A percentile compares a stretch with the other conserved stretches of the same genome.
These are phyloP conservation scores for Argyresthia albistria DNA, from an alignment of 2,888 invertebrate genomes.

Conservation along the genomic window DNA sequence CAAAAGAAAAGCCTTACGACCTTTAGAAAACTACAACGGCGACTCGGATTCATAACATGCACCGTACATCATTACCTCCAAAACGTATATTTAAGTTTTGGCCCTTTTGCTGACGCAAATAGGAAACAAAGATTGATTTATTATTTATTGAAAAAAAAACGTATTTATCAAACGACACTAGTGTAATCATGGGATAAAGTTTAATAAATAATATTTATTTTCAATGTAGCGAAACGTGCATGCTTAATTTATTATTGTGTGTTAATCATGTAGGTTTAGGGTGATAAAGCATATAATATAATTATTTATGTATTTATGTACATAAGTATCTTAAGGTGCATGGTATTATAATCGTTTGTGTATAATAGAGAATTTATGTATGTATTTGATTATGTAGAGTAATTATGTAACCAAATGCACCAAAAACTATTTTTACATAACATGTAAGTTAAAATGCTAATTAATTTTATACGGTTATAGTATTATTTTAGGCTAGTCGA, in stretches of 20 bases:
- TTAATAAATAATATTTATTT: constrained; percentile 12
- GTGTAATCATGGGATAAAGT: constrained; percentile 10
- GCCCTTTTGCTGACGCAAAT: constrained; percentile 28
- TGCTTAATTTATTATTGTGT: constrained; percentile 13
- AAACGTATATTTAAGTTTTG: constrained; percentile 20
- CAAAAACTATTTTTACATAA: constrained; percentile 15
- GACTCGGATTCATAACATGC: constrained; percentile 23
- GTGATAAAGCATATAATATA: constrained; percentile 7
- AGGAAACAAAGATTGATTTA: constrained; percentile 24
- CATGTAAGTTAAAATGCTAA: not conserved
- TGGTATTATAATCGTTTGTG: constrained; percentile 17
- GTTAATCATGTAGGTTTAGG: constrained; percentile 4
- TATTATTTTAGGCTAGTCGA: constrained; percentile 53
- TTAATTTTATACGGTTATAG: constrained; percentile 17
- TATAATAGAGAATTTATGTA: constrained; percentile 12
- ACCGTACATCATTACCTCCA: constrained; percentile 16
- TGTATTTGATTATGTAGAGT: constrained; percentile 15
- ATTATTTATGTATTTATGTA: constrained; percentile 22
- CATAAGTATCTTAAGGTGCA: constrained; percentile 21
- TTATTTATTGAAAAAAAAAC: constrained; percentile 9
- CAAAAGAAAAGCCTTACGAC: constrained; percentile 36
- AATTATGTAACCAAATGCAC: constrained; percentile 13
- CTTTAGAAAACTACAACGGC: constrained; percentile 45
- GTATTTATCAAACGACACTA: constrained; percentile 28
- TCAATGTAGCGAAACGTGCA: constrained; percentile 9